Base-by-base conservation (phyloP, 1,140 invertebrate species). In the Eulimnadia texana region DNA sequence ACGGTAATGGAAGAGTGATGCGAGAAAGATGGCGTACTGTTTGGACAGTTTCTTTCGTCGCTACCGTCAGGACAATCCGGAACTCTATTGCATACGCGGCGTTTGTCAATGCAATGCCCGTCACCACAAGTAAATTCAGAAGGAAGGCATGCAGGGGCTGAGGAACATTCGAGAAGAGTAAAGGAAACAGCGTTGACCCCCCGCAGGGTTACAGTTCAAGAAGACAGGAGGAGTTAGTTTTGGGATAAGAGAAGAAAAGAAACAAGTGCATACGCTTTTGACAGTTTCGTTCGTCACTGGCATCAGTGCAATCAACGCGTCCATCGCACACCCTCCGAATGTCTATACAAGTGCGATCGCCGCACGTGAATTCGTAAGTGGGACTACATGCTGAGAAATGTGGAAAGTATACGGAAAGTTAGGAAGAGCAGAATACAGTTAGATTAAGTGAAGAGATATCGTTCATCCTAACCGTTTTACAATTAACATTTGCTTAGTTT, bases 241-340 rank as follows among this genome's bases (percentile, higher is more conserved):
- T n/a, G n/a, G n/a, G n/a, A n/a, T n/a, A n/a, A n/a, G 3, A 3
- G 20, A 54, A 23, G 1, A 54, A 23, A 54, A 54, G 13, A 20
- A 23, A 3, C 11, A 2, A 20, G 2, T 2, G 25, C 20, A 20
- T 6, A 23, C 2, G 20, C 20, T 25, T 20, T 54, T 22, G 25
- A 3, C 52, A 54, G 25, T 25, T 25, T 20, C 20, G 72, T 72
- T 90, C 88, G 71, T 91, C 87, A 72, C 82, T 84, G 47, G 77
- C 77, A 73, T 84, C 81, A 50, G 76, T 72, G 74, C 88, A 90
- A 72, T 90, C 84, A 50, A 70, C 68, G 63, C 72, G 70, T 60
- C 78, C 77, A 73, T 92, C 82, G 73, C 89, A 93, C 63, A 75
- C 75, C 69, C 75, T 77, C 65, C 69, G 33, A 23, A 62, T 63